Percentiles rank a stretch among this genome's conserved stretches.
These are phyloP conservation scores for Penaeus japonicus DNA, from an alignment of 1,140 invertebrate genomes.

Conservation along the genomic window DNA sequence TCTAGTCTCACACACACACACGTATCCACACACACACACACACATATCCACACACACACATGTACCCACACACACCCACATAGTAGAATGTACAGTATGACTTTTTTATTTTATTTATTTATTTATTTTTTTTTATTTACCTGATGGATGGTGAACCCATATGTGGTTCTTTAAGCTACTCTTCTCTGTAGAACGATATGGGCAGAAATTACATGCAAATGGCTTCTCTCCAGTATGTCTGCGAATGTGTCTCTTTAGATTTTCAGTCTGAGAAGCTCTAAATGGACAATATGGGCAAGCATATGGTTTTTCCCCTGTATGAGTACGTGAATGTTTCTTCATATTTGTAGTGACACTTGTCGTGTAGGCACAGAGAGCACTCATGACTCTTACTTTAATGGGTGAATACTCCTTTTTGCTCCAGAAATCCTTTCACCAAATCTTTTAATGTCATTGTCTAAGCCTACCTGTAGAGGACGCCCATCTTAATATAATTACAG, in stretches of 20 bases:
- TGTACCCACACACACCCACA: neutral
- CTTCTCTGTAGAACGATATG: constrained; percentile 41
- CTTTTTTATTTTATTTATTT: neutral
- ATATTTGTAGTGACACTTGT: constrained; percentile 32
- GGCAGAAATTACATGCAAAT: constrained; percentile 34
- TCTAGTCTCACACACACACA: neutral
- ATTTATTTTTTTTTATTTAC: neutral
- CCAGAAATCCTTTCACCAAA: constrained; percentile 3
- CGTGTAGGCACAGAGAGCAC: constrained; percentile 33
- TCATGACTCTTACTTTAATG: constrained; percentile 31
- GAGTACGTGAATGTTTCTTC: constrained; percentile 44
- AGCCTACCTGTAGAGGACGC: constrained; percentile 46
- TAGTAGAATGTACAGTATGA: neutral
- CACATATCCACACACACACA: neutral
- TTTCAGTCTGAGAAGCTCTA: constrained; percentile 46
- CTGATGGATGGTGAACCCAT: constrained; percentile 39
- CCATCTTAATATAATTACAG: constrained; percentile 35
- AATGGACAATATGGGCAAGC: constrained; percentile 43
- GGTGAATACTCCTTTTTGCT: constrained; percentile 8
- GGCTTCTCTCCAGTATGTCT: constrained; percentile 45
- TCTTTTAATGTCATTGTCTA: constrained; percentile 32
- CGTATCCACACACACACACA: neutral
- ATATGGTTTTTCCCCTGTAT: constrained; percentile 44
- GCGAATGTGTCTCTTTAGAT: constrained; percentile 40
- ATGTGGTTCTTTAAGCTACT: constrained; percentile 40